Evolutionary conservation across 1,140 invertebrate species (phyloP).

Genomic region (Idris sp.): DNA sequence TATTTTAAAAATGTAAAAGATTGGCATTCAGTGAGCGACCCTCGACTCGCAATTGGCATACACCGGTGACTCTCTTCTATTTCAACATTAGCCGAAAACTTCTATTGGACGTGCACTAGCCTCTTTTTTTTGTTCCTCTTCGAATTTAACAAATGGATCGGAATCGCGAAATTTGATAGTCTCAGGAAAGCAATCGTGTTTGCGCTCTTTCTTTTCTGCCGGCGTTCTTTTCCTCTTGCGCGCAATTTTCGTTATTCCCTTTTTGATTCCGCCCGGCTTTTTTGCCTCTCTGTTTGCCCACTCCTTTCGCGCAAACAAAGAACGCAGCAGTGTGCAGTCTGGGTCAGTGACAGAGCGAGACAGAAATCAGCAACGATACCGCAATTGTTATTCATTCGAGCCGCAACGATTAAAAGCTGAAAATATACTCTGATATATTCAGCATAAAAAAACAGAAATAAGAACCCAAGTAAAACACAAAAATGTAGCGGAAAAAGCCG

Average conservation of each 20-base stretch:
- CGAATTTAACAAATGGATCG: constrained; percentile 61
- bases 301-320: constrained; percentile 55
- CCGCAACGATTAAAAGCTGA: constrained; percentile 52
- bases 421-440: constrained; percentile 55
- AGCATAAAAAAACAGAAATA: constrained; percentile 16
- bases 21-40: constrained; percentile 15
- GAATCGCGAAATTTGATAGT: constrained; percentile 64
- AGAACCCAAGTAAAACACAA: not conserved
- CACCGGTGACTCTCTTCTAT: constrained; percentile 46
- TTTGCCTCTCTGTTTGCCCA: constrained; percentile 41
- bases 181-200: constrained; percentile 52
- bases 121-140: constrained; percentile 33
- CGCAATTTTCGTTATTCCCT: constrained; percentile 52
- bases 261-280: constrained; percentile 36
- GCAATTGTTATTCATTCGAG: constrained; percentile 54
- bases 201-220: constrained; percentile 36
- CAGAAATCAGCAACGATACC: constrained; percentile 31
- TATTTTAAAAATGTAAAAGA: constrained; percentile 23
- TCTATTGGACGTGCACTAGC: constrained; percentile 32
- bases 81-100: constrained; percentile 33
- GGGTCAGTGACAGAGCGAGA: constrained; percentile 43
- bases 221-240: constrained; percentile 38
- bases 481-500: constrained; percentile 10
- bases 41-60: constrained; percentile 29
- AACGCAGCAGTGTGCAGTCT: constrained; percentile 45